Evolutionary conservation across 1,140 invertebrate genomes (phyloP), one percentile per base, ranked within the genome.

Genomic region (Dreissena polymorpha): DNA sequence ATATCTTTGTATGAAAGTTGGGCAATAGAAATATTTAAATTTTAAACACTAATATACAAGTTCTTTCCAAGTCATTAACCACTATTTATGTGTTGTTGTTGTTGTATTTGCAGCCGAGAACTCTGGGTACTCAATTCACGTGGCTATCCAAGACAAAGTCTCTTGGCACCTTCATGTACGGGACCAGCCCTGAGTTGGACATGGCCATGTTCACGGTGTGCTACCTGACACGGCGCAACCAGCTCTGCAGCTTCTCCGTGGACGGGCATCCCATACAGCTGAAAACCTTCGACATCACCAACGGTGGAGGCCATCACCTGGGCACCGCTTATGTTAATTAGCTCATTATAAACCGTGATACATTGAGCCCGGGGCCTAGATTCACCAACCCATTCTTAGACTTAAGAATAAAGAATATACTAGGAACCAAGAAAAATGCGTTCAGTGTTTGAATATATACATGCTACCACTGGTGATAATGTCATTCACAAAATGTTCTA

Each of bases 151-250:
- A 95, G 8, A 94, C 95, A 76, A 98, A 98, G 91, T 95, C 96
- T 0, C 95, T 96, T 0, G 95, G 96, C 39, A 95, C 95, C 1
- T 94, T 98, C 93, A 97, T 98, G 87, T 94, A 98, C 81, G 97
- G 97, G 27, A 97, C 96, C 2, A 97, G 96, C 65, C 97, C 97
- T 0, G 97, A 98, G 93, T 93, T 98, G 75, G 97, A 98, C 93
- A 95, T 98, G 93, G 96, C 97, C 14, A 92, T 98, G 6, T 98
- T 97, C 89, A 97, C 97, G 0, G 94, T 97, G 23, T 88, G 87
- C 51, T 83, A 63, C 64, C 55, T 85, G 14, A 55, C 65, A 14
- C 50, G 75, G 53, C 76, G 73, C 14, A 78, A 81, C 72, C 67
- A 55, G 23, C 18, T 51, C 10, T 88, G 87, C 25, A 50, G 65